phyloP scores from a whole-genome alignment of 2,113 vertebrate genomes.

The Physeter macrocephalus region DNA sequence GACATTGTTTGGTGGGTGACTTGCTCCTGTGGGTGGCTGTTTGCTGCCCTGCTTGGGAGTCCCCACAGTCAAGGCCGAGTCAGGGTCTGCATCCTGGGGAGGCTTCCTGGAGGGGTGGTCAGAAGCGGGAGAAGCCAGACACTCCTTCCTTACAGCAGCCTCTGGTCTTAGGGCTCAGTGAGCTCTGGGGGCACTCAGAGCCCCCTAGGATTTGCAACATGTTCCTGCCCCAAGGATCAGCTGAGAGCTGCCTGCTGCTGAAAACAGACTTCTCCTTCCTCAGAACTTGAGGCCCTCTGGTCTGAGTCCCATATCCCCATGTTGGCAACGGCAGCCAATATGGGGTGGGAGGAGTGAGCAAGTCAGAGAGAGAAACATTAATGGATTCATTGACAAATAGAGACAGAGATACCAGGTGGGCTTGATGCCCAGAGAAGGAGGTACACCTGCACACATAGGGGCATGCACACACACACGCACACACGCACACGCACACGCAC shows the following conservation, averaged over 20 bases:
- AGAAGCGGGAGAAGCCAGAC: background rate
- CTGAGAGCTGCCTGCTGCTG: background rate
- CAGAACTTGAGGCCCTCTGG: background rate
- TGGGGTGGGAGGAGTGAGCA: background rate
- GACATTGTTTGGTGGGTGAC: background rate
- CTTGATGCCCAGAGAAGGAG: background rate
- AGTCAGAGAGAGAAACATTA: background rate
- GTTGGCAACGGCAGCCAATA: background rate
- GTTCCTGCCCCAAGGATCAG: background rate
- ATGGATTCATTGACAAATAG: background rate
- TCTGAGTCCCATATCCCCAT: background rate
- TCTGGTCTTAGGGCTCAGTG: background rate
- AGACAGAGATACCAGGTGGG: background rate
- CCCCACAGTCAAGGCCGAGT: background rate
- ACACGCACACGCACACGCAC: too few relatives aligned
- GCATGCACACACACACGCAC: too few relatives aligned
- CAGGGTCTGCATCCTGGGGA: background rate
- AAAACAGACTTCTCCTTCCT: background rate
- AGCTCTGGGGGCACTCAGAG: accelerated
- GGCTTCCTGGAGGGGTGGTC: background rate
- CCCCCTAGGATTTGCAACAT: background rate
- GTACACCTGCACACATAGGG: accelerated
- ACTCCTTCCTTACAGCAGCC: background rate
- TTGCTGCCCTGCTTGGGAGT: too few relatives aligned
- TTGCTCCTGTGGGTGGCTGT: background rate